These are phyloP conservation scores for Notospermus geniculatus DNA, from an alignment of 1,140 invertebrate species.

Conservation along the genomic window DNA sequence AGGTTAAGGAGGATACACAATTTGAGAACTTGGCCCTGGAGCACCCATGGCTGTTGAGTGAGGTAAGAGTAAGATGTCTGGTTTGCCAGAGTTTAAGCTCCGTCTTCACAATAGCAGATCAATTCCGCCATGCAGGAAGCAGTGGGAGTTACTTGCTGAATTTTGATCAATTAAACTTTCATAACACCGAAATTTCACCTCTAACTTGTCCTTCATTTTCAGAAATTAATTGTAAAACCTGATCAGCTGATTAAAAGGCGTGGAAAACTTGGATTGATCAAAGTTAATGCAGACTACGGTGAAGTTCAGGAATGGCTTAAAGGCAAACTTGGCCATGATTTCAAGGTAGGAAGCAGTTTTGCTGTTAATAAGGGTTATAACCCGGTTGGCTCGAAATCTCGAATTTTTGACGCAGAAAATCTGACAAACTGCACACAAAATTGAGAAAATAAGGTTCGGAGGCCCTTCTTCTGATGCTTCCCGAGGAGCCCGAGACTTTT, in stretches of 20 bases:
- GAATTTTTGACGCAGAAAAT: too few species aligned
- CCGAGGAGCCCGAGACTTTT: too few species aligned
- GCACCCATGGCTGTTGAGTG: slow-evolving; percentile 83
- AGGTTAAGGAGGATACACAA: slow-evolving; percentile 74
- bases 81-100: not conserved
- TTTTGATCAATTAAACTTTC: not conserved
- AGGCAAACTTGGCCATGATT: slow-evolving; percentile 83
- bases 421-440: too few species aligned
- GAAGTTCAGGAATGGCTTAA: slow-evolving; percentile 83
- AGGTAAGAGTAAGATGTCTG: slow-evolving; percentile 58
- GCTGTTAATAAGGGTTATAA: too few species aligned
- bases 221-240: slow-evolving; percentile 94
- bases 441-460: too few species aligned
- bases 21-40: slow-evolving; percentile 74
- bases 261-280: slow-evolving; percentile 95
- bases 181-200: too few species aligned
- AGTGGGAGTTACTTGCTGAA: not conserved
- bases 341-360: slow-evolving; percentile 61
- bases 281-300: slow-evolving; percentile 81
- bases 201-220: too few species aligned
- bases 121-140: slow-evolving; percentile 1
- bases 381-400: too few species aligned
- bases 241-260: slow-evolving; percentile 98
- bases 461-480: too few species aligned
- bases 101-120: not conserved